A percentile compares a stretch with the other conserved stretches of the same genome.
Evolutionary conservation across 2,797 vertebrate genomes (phyloP).

Genomic region (Tragopan temminckii): DNA sequence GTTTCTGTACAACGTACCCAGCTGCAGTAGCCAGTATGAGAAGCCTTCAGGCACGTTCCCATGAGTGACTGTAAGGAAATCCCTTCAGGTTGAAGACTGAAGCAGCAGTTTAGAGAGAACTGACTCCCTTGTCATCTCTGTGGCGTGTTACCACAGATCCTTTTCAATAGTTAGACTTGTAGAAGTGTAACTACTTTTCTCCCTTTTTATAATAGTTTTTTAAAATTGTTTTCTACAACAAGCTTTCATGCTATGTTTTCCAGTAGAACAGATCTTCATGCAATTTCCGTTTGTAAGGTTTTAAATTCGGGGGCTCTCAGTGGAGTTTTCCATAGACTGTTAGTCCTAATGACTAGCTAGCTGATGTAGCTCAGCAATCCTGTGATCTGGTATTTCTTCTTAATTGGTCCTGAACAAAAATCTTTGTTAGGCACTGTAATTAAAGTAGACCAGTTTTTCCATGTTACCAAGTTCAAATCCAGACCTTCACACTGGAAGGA

Average conservation of each 20-base stretch:
- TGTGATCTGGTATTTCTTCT: not conserved
- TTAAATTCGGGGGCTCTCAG: not conserved
- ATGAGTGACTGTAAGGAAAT: not conserved
- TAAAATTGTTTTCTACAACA: not conserved
- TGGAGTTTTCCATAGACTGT: not conserved
- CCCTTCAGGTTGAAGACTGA: not conserved
- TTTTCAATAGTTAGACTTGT: not conserved
- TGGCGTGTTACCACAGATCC: fast-evolving
- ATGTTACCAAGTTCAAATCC: not conserved
- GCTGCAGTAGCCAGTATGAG: not conserved
- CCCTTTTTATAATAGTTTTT: not conserved
- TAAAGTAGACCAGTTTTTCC: not conserved
- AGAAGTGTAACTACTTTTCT: not conserved
- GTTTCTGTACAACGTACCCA: not conserved
- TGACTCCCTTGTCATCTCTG: not conserved
- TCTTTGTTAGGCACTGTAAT: not conserved
- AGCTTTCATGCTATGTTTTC: not conserved
- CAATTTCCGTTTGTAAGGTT: not conserved
- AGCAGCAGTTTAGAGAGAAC: not conserved
- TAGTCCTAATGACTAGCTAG: not conserved
- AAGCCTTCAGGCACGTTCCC: not conserved
- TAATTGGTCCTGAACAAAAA: not conserved
- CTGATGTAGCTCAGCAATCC: not conserved
- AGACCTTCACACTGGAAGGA: not conserved
- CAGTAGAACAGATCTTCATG: not conserved